A percentile compares a stretch with the other conserved stretches of the same genome.
Conservation (phyloP, 2,888 invertebrate genomes). For the Teinopalpus imperialis region DNA sequence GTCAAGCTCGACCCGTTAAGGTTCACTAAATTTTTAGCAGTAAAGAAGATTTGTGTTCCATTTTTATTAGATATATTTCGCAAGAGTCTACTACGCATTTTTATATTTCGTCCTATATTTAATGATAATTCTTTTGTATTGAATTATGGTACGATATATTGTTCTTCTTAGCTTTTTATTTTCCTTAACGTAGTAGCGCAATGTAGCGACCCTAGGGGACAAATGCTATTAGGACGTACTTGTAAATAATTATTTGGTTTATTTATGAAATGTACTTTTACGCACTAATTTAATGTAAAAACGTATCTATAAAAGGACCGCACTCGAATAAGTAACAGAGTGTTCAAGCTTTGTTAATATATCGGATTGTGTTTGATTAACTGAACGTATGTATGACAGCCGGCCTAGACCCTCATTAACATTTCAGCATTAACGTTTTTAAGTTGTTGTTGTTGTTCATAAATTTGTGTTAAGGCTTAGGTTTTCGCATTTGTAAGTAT, state of each 20-base stretch:
- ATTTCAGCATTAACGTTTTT: no score
- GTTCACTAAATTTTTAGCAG: conserved; percentile 39
- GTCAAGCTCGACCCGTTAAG: conserved; percentile 27
- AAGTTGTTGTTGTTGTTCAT: conserved; percentile 3
- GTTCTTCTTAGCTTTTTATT: conserved; percentile 1
- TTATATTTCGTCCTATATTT: neutral
- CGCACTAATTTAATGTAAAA: no score
- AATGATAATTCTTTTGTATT: conserved; percentile 5
- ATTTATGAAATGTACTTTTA: no score
- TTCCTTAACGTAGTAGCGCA: neutral
- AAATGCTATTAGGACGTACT: neutral
- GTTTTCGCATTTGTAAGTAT: conserved; percentile 1
- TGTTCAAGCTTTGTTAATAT: no score
- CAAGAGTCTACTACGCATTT: neutral
- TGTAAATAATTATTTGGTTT: no score
- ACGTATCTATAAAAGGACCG: no score
- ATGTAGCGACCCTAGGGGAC: neutral
- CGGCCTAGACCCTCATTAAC: conserved; percentile 9
- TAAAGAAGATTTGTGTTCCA: conserved; percentile 30
- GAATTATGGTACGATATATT: conserved; percentile 1
- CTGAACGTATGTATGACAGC: conserved; percentile 2
- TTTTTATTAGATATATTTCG: conserved; percentile 15
- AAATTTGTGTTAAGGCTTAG: neutral
- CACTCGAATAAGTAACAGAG: no score
- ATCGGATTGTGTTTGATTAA: neutral